Percentiles rank a stretch among this genome's conserved stretches.
phyloP scores from a whole-genome alignment of 2,113 vertebrate genomes.

The Elgaria multicarinata region DNA sequence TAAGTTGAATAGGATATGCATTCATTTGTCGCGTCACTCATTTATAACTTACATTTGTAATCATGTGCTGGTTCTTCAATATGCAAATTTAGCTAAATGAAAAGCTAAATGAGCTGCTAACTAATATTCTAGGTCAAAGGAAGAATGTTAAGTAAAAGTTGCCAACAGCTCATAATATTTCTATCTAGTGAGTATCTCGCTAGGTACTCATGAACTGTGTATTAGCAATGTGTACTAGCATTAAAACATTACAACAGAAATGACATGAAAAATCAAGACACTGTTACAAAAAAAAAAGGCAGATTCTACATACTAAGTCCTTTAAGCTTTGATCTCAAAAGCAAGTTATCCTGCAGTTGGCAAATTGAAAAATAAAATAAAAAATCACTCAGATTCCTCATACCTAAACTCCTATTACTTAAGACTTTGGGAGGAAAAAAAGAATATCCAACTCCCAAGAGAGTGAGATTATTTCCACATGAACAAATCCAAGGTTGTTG shows the following conservation, averaged over 20 bases:
- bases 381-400: background rate
- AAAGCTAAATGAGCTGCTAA: background rate
- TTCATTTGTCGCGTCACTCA: background rate
- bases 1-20: slow-evolving; percentile 11
- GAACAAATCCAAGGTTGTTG: background rate
- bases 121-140: background rate
- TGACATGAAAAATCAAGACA: background rate
- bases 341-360: background rate
- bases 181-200: background rate
- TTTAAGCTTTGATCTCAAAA: background rate
- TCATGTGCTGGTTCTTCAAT: slow-evolving; percentile 26
- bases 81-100: accelerated
- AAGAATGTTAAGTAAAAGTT: background rate
- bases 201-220: slow-evolving; percentile 15
- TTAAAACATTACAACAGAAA: slow-evolving; percentile 20
- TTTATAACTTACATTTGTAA: background rate
- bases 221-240: slow-evolving; percentile 8
- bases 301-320: background rate
- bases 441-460: background rate
- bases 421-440: background rate
- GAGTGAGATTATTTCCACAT: background rate
- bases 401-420: background rate
- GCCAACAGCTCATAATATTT: background rate
- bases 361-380: background rate
- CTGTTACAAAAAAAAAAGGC: background rate